phyloP scores from a whole-genome alignment of 2,113 vertebrate species.

The Oceanodroma tethys region DNA sequence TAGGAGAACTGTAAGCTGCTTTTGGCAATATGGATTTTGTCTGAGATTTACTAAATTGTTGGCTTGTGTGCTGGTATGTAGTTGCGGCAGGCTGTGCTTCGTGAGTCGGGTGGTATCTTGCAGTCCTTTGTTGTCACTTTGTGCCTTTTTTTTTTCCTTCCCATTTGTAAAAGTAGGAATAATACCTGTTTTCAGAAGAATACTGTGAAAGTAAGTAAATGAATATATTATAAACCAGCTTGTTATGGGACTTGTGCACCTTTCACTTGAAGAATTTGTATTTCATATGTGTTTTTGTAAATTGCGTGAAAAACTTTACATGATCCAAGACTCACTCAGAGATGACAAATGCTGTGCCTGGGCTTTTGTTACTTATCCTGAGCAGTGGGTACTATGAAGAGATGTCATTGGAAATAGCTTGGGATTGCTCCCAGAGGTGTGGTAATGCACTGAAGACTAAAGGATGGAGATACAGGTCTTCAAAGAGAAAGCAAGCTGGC shows the following conservation, averaged over 20 bases:
- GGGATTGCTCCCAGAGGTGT: not conserved
- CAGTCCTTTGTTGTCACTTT: not conserved
- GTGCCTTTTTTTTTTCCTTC: not conserved
- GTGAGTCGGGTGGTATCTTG: no score
- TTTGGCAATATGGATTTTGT: not conserved
- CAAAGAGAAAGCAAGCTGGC: not conserved
- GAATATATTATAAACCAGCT: rapidly evolving
- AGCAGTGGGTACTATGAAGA: not conserved
- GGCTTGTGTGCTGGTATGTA: not conserved
- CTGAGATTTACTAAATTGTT: no score
- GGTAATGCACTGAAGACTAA: no score
- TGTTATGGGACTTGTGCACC: not conserved
- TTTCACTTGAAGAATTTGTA: not conserved
- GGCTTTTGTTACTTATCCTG: not conserved
- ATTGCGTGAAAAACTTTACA: rapidly evolving
- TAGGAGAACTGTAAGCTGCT: not conserved
- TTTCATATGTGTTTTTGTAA: rapidly evolving
- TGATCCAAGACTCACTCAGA: not conserved
- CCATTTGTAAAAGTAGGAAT: not conserved
- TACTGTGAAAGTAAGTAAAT: not conserved
- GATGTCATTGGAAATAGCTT: not conserved
- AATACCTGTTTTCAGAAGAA: not conserved
- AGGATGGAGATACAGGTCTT: not conserved
- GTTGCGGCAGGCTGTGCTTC: rapidly evolving
- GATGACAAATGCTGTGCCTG: not conserved